Evolutionary conservation across 2,888 invertebrate genomes (phyloP).

Genomic region (Drosophila pseudotakahashii): DNA sequence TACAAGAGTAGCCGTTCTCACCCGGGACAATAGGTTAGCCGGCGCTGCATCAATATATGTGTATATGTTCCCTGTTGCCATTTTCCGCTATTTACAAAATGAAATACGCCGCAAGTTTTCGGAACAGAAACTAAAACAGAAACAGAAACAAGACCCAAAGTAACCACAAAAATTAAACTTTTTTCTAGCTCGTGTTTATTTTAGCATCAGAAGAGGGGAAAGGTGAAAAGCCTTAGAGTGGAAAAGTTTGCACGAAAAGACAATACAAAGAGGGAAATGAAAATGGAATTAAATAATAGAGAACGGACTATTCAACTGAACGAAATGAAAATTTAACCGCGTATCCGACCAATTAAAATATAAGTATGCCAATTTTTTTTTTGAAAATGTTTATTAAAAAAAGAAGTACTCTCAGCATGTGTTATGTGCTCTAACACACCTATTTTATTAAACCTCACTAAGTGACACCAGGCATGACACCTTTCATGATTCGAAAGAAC

Average conservation of each 20-base stretch:
- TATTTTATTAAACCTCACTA: too few species aligned
- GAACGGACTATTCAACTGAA: neutral
- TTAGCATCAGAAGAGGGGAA: neutral
- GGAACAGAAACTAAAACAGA: constrained; percentile 12
- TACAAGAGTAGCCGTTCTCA: neutral
- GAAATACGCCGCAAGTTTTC: constrained; percentile 78
- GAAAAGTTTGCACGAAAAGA: constrained; percentile 1
- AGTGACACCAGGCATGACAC: too few species aligned
- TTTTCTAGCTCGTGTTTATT: neutral
- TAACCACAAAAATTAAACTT: neutral
- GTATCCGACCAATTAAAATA: too few species aligned
- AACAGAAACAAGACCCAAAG: constrained; percentile 1
- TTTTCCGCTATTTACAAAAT: constrained; percentile 21
- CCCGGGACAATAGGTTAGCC: neutral
- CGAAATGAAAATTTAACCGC: too few species aligned
- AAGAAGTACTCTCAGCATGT: too few species aligned
- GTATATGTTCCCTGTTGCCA: neutral
- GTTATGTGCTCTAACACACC: too few species aligned
- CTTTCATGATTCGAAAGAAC: too few species aligned
- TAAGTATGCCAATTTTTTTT: too few species aligned
- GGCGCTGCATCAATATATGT: neutral
- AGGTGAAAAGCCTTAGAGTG: neutral
- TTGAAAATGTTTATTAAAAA: too few species aligned
- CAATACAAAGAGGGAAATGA: neutral
- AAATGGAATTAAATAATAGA: neutral